A percentile compares a stretch with the other conserved stretches of the same genome.
Evolutionary conservation across 1,140 invertebrate species (phyloP).

Genomic region (Phortica variegata): DNA sequence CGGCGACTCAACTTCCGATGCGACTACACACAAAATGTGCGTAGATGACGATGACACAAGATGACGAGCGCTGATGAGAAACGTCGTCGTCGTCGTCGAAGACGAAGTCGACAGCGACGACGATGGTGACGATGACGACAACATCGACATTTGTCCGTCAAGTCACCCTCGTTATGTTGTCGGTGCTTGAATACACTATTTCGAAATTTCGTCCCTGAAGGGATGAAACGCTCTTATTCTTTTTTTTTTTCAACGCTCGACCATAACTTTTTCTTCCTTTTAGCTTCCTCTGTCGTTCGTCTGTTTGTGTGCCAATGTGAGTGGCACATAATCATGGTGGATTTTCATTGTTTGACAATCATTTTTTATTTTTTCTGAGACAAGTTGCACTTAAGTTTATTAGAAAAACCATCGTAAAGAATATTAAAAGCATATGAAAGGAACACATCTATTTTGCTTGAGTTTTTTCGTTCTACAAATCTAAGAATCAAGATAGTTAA

Average conservation of each 20-base stretch:
- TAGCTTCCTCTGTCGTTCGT: background rate
- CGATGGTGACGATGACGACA: background rate
- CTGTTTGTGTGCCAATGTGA: constrained; percentile 23
- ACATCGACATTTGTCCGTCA: constrained; percentile 47
- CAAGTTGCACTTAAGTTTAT: constrained; percentile 52
- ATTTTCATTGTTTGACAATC: constrained; percentile 55
- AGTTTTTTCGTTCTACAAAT: no score
- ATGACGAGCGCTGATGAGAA: constrained; percentile 54
- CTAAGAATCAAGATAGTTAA: constrained; percentile 39
- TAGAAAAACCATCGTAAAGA: constrained; percentile 47
- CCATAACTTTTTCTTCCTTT: background rate
- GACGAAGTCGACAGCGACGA: constrained; percentile 8
- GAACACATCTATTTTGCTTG: background rate
- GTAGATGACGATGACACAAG: constrained; percentile 46
- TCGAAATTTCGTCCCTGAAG: constrained; percentile 5
- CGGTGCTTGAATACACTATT: constrained; percentile 9
- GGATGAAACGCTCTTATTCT: constrained; percentile 46
- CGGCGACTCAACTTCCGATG: constrained; percentile 16
- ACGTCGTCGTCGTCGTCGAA: constrained; percentile 28
- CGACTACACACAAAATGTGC: constrained; percentile 27
- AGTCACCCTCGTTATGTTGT: constrained; percentile 41
- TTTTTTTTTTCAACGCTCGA: background rate
- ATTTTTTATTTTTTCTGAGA: constrained; percentile 45
- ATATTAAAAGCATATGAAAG: background rate
- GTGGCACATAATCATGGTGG: constrained; percentile 55